These are phyloP conservation scores for Trichogramma dendrolimi DNA, from an alignment of 2,888 invertebrate genomes.

Conservation along the genomic window DNA sequence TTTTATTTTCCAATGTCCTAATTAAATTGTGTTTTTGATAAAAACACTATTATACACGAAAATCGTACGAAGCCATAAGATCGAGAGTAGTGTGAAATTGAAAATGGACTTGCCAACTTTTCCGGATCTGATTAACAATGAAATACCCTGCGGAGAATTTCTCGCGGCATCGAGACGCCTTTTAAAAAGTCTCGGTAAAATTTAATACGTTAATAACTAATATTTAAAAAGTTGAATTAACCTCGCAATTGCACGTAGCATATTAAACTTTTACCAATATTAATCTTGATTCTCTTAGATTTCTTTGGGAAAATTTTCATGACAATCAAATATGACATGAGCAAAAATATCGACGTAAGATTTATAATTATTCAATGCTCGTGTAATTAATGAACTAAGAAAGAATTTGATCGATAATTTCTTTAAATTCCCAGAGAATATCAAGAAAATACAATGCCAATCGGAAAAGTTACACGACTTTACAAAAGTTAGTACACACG, in stretches of 20 bases:
- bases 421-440: slow-evolving; percentile 58
- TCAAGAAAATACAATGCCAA: slow-evolving; percentile 57
- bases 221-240: slow-evolving; percentile 2
- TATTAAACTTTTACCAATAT: background rate
- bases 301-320: slow-evolving; percentile 70
- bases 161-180: slow-evolving; percentile 61
- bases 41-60: background rate
- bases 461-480: slow-evolving; percentile 55
- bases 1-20: no score
- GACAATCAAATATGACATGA: slow-evolving; percentile 73
- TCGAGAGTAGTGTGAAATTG: background rate
- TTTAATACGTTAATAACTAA: slow-evolving; percentile 11
- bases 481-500: slow-evolving; percentile 66
- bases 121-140: slow-evolving; percentile 56
- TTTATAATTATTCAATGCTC: slow-evolving; percentile 8
- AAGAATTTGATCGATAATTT: background rate
- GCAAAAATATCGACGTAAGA: slow-evolving; percentile 71
- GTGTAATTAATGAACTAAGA: background rate
- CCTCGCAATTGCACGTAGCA: no score
- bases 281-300: slow-evolving; percentile 56
- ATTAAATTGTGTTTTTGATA: background rate
- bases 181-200: slow-evolving; percentile 62
- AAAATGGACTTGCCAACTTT: slow-evolving; percentile 46
- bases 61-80: background rate
- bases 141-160: slow-evolving; percentile 61